Evolutionary conservation across 2,797 vertebrate genomes (phyloP).

Genomic region (Chrosomus eos): DNA sequence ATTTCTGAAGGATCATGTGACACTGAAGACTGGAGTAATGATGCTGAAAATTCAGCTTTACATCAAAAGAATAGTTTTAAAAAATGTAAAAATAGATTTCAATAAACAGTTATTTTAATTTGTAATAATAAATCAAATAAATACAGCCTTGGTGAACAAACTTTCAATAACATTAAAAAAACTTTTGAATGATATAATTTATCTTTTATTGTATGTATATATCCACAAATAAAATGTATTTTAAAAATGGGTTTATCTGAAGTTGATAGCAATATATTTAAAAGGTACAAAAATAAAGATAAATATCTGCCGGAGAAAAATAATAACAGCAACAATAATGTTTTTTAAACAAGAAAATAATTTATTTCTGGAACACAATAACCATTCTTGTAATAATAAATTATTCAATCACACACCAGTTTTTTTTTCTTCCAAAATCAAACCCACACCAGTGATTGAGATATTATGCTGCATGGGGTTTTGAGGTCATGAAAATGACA

Average conservation of each 20-base stretch:
- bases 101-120: too few relatives aligned
- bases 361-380: slow-evolving; percentile 82
- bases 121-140: background rate
- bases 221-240: too few relatives aligned
- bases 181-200: background rate
- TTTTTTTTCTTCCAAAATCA: slow-evolving; percentile 66
- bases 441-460: slow-evolving; percentile 68
- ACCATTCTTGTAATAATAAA: slow-evolving; percentile 69
- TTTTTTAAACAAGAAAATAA: slow-evolving; percentile 81
- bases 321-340: background rate
- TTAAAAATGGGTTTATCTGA: background rate
- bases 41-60: background rate
- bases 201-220: background rate
- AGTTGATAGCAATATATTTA: too few relatives aligned
- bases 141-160: background rate
- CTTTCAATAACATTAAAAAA: too few relatives aligned
- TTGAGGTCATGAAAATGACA: slow-evolving; percentile 33
- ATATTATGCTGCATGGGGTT: slow-evolving; percentile 62
- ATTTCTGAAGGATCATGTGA: background rate
- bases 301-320: background rate
- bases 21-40: background rate
- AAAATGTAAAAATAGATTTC: background rate
- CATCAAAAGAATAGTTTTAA: background rate
- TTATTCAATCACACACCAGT: slow-evolving; percentile 71
- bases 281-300: background rate